Conservation (phyloP, 2,113 vertebrate species). For the Ophthalmolycus amberensis region DNA sequence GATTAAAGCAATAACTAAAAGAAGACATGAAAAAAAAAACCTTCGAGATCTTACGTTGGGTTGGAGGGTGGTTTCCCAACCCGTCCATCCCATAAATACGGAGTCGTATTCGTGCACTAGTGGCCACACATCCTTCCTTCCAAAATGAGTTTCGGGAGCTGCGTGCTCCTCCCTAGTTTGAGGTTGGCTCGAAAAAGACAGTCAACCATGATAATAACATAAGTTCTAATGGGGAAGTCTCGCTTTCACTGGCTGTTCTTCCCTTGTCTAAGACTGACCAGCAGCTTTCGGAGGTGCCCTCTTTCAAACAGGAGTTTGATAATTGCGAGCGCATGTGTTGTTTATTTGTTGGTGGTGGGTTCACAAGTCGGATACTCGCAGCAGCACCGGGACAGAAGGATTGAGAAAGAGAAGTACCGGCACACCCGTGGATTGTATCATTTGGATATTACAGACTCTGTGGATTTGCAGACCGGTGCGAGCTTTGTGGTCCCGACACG, state of each 20-base stretch:
- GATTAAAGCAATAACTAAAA: background rate
- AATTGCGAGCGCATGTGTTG: slow-evolving; percentile 82
- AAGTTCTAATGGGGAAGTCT: slow-evolving; percentile 84
- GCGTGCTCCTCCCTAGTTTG: slow-evolving; percentile 75
- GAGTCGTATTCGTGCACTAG: slow-evolving; percentile 79
- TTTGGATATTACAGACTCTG: slow-evolving; percentile 74
- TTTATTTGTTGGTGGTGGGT: slow-evolving; percentile 90
- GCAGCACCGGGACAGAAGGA: slow-evolving; percentile 72
- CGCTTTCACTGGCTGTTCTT: slow-evolving; percentile 78
- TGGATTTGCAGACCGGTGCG: slow-evolving; percentile 49
- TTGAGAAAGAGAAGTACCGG: slow-evolving; percentile 44
- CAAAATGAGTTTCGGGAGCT: slow-evolving; percentile 75
- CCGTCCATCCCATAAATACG: slow-evolving; percentile 32
- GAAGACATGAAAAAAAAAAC: background rate
- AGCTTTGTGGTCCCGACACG: slow-evolving; percentile 62
- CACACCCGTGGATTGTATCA: slow-evolving; percentile 69
- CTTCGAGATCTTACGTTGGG: slow-evolving; percentile 18
- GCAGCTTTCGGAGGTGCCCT: slow-evolving; percentile 80
- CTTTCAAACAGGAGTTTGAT: slow-evolving; percentile 84
- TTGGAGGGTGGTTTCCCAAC: slow-evolving; percentile 62
- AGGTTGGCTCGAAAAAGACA: slow-evolving; percentile 54
- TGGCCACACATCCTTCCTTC: slow-evolving; percentile 67
- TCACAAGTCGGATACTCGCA: slow-evolving; percentile 85
- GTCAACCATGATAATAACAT: slow-evolving; percentile 82
- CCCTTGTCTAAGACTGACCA: slow-evolving; percentile 79